phyloP scores from a whole-genome alignment of 2,113 vertebrate species.

The Archocentrus centrarchus region DNA sequence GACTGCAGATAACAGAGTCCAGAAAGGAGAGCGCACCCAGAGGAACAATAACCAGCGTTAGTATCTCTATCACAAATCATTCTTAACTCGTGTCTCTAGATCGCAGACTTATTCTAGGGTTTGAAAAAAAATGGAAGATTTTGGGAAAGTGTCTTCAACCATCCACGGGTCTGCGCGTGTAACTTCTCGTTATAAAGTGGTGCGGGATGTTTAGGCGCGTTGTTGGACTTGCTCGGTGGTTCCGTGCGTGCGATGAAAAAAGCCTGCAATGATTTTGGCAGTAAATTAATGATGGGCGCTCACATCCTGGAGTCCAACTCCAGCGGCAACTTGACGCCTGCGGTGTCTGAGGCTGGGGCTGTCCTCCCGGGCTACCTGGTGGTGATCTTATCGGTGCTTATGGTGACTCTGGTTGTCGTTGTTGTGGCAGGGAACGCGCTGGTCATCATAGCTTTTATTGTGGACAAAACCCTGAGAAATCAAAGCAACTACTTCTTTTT shows the following conservation, averaged over 20 bases:
- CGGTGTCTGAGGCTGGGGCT: conserved; percentile 51
- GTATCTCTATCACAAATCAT: neutral
- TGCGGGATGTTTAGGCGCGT: conserved; percentile 26
- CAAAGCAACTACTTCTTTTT: conserved; percentile 91
- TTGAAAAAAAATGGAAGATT: conserved; percentile 47
- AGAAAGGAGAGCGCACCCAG: neutral
- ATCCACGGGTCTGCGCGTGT: conserved; percentile 16
- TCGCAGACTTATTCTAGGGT: neutral
- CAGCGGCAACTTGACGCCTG: conserved; percentile 74
- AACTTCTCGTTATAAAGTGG: conserved; percentile 44
- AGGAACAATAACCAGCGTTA: neutral
- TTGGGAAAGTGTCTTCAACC: conserved; percentile 3
- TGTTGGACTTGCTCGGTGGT: conserved; percentile 23
- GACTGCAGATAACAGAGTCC: neutral
- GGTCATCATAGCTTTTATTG: conserved; percentile 89
- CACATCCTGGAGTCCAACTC: conserved; percentile 76
- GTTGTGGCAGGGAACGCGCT: conserved; percentile 88
- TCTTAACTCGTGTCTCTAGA: neutral
- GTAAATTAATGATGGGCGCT: conserved; percentile 63
- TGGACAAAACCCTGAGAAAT: conserved; percentile 90
- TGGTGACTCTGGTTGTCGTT: conserved; percentile 84
- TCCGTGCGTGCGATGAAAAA: conserved; percentile 29
- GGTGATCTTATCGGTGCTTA: conserved; percentile 83
- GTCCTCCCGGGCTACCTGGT: conserved; percentile 66
- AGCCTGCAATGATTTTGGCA: conserved; percentile 37